These are phyloP conservation scores for Apocheima hispidaria DNA, from an alignment of 2,888 invertebrate species.

Conservation along the genomic window DNA sequence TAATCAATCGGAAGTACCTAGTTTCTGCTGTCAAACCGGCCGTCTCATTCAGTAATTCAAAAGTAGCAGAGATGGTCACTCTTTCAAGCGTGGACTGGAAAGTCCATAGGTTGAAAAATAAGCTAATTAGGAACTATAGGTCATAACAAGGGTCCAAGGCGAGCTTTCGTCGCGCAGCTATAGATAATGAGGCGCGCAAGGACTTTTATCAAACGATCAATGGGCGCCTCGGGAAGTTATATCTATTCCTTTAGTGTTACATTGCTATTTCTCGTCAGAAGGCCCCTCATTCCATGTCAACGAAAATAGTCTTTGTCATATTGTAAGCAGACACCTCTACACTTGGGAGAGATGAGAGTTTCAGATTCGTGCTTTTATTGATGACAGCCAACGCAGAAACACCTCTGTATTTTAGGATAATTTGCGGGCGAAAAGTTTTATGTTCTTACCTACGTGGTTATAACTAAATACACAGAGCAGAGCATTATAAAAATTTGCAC, in stretches of 20 bases:
- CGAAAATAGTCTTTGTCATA: background rate
- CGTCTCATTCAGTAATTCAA: background rate
- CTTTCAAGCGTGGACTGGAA: background rate
- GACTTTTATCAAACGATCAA: no score
- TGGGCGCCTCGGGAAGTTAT: no score
- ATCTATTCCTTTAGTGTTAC: background rate
- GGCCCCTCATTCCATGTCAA: no score
- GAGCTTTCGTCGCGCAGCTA: no score
- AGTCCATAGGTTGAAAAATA: background rate
- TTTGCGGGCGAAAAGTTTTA: conserved; percentile 28
- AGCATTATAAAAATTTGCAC: conserved; percentile 72
- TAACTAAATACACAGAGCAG: conserved; percentile 64
- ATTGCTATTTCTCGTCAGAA: background rate
- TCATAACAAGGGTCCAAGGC: no score
- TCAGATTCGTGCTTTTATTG: background rate
- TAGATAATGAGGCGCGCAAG: no score
- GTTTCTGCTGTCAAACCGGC: background rate
- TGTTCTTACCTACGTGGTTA: conserved; percentile 54
- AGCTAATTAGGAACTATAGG: no score
- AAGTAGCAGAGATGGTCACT: background rate
- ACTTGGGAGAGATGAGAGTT: background rate
- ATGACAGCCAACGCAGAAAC: background rate
- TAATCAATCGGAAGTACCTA: background rate
- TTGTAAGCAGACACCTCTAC: background rate
- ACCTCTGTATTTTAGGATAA: conserved; percentile 6